Percentiles rank a stretch among this genome's conserved stretches.
These are phyloP conservation scores for Hemicentrotus pulcherrimus DNA, from an alignment of 35 echinoderm and acorn worm species.

Conservation along the genomic window DNA sequence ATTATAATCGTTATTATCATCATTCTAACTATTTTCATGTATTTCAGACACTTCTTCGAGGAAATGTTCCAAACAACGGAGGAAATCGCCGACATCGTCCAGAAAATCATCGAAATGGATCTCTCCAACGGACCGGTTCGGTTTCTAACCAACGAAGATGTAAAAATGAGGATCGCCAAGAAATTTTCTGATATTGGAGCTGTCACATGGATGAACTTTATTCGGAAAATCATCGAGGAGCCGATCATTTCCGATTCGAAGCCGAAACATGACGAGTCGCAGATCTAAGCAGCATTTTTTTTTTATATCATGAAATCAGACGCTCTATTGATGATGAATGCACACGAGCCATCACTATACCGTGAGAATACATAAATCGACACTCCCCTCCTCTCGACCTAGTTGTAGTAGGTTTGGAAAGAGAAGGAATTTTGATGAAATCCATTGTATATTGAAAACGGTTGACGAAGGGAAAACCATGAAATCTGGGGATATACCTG, in stretches of 20 bases:
- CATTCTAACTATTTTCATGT: neutral
- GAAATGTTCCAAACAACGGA: neutral
- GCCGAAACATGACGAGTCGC: neutral
- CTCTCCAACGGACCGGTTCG: neutral
- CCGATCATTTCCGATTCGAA: neutral
- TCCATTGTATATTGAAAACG: no score
- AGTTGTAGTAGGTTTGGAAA: no score
- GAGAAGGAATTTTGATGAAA: no score
- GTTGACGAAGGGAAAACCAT: no score
- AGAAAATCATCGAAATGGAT: neutral
- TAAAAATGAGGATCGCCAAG: neutral
- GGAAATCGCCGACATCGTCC: neutral
- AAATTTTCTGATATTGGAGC: neutral
- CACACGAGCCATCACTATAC: no score
- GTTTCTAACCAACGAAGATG: neutral
- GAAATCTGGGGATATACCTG: no score
- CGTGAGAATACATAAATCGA: no score
- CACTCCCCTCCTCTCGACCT: no score
- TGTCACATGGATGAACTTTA: neutral
- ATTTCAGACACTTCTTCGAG: neutral
- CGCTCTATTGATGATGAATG: no score
- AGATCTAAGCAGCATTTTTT: neutral
- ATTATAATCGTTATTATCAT: neutral
- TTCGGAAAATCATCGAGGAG: neutral
- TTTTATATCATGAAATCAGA: no score